Evolutionary conservation across 2,888 invertebrate genomes (phyloP).

Genomic region (Brachyptera risi): DNA sequence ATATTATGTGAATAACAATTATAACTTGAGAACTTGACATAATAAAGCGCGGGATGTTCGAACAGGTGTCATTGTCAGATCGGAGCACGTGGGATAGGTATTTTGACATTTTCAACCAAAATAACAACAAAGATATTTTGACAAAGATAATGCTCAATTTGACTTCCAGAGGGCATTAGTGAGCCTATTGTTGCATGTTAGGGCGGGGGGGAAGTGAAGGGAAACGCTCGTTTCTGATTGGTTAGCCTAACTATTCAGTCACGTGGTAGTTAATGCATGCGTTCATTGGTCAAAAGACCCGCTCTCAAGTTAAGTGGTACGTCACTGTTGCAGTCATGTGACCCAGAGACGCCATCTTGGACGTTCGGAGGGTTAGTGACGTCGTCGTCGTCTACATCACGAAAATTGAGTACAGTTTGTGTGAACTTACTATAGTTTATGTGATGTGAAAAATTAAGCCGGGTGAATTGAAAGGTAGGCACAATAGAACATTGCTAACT

Average conservation of each 20-base stretch:
- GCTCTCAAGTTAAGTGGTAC: conserved; percentile 33
- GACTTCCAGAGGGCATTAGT: conserved; percentile 8
- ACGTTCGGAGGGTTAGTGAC: conserved; percentile 51
- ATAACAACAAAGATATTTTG: too few relatives aligned
- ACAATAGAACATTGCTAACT: not conserved
- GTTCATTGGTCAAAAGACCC: conserved; percentile 29
- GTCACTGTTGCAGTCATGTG: conserved; percentile 53
- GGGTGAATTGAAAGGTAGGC: conserved; percentile 6
- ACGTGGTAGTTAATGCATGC: conserved; percentile 26
- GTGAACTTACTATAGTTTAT: conserved; percentile 40
- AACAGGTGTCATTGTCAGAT: conserved; percentile 4
- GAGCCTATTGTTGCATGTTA: conserved; percentile 5
- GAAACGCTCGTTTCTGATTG: conserved; percentile 28
- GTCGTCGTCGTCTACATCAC: conserved; percentile 38
- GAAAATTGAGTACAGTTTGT: conserved; percentile 23
- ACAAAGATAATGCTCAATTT: not conserved
- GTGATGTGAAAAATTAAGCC: conserved; percentile 33
- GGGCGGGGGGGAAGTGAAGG: conserved; percentile 6
- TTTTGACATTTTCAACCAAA: too few relatives aligned
- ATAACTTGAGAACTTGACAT: not conserved
- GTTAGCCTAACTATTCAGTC: conserved; percentile 28
- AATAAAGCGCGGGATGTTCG: not conserved
- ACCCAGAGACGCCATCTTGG: conserved; percentile 57
- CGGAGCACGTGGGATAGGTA: too few relatives aligned
- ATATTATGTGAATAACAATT: too few relatives aligned